Evolutionary conservation across 1,140 invertebrate genomes (phyloP), one percentile per base, ranked within the genome.

Genomic region (Lepidostoma basale): DNA sequence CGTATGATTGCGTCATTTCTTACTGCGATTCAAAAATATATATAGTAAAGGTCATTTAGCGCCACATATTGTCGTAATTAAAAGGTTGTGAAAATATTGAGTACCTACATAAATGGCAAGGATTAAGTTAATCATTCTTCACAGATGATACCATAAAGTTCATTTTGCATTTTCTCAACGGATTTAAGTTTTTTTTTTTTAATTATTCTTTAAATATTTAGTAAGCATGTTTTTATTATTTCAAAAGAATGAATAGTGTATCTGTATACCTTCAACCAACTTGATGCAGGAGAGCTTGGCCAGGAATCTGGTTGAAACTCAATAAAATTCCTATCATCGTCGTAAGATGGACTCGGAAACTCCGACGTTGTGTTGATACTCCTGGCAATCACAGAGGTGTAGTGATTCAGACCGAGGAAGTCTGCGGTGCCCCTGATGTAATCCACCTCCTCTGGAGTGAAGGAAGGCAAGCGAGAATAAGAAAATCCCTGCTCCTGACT

Each of bases 391-490:
- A 5, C 22, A 3, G 83, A 81, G 0, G 85, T 85, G 72, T 88
- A 89, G 10, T 82, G 78, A 67, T 88, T 88, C 0, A 89, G 68
- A 18, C 87, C 87, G 44, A 88, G 83, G 78, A 88, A 89, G 73
- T 89, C 88, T 1, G 80, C 80, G 10, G 84, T 83, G 36, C 87
- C 88, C 47, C 82, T 84, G 5, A 90, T 82, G 20, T 79, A 73
- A 45, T 79, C 72, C 3, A 86, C 80, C 79, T 89, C 88, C 45
- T 80, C 78, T 0, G 71, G n/a, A 5, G 85, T 84, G 60, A 90
- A 86, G 54, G 73, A 74, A 0, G 87, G 87, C 25, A 90, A 74
- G 10, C 87, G 79, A 3, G 88, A 88, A 40, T 75, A 74, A 0
- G 63, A 64, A 56, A 80, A 84, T 3, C 85, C 85, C 78, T 90